Evolutionary conservation across 2,888 invertebrate genomes (phyloP).

Genomic region (Gymnoscelis rufifasciata): DNA sequence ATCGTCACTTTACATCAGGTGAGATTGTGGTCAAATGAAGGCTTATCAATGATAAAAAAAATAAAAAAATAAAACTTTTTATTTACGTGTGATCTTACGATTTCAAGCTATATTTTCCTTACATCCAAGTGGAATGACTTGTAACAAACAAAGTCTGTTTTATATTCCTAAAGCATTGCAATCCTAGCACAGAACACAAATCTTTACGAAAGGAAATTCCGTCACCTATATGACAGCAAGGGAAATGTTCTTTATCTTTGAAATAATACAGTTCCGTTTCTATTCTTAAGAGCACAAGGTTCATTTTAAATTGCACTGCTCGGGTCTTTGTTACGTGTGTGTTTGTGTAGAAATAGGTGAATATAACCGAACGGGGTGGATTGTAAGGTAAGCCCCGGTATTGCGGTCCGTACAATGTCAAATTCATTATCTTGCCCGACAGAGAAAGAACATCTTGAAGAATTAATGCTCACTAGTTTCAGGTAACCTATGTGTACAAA

Average conservation of each 20-base stretch:
- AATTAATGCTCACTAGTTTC: slow-evolving; percentile 22
- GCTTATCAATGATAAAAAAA: no score
- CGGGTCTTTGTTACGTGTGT: background rate
- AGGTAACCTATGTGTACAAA: background rate
- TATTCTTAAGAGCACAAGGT: background rate
- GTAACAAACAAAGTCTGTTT: background rate
- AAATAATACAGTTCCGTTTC: background rate
- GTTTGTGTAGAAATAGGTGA: background rate
- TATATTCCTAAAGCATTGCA: background rate
- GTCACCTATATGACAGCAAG: background rate
- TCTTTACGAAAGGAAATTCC: background rate
- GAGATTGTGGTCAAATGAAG: no score
- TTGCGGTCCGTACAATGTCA: slow-evolving; percentile 38
- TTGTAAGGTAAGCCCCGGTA: slow-evolving; percentile 31
- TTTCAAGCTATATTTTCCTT: background rate
- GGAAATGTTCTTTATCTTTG: background rate
- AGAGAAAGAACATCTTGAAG: slow-evolving; percentile 31
- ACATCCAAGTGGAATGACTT: background rate
- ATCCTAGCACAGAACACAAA: background rate
- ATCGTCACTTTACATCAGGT: no score
- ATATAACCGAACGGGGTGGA: slow-evolving; percentile 15
- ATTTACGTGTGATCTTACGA: no score
- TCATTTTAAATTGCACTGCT: slow-evolving; percentile 6
- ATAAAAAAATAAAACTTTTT: no score
- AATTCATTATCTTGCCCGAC: slow-evolving; percentile 41